Percentiles rank a stretch among this genome's conserved stretches.
Conservation (phyloP, 1,140 invertebrate genomes). For the Bombus sibiricus region DNA sequence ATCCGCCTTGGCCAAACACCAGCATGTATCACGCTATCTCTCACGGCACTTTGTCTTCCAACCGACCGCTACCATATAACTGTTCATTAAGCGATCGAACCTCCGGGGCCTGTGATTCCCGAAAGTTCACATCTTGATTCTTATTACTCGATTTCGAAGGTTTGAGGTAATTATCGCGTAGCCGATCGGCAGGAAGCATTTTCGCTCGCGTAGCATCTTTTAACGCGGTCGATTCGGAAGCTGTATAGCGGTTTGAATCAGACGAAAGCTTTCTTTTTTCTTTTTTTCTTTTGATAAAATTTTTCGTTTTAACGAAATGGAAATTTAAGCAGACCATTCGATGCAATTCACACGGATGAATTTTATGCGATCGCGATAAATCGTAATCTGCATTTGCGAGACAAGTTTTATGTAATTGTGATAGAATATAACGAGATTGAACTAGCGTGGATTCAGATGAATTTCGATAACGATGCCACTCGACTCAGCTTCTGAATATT, state of each 20-base stretch:
- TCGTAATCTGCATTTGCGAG: no score
- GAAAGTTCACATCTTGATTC: not conserved
- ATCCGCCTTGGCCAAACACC: constrained; percentile 7
- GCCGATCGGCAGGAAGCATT: not conserved
- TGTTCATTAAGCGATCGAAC: constrained; percentile 9
- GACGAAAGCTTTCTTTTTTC: not conserved
- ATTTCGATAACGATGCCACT: no score
- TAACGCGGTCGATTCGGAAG: not conserved
- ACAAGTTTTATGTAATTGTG: no score
- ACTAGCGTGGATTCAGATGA: no score
- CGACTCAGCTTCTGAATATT: no score
- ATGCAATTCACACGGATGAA: no score
- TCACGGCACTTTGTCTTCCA: constrained; percentile 50
- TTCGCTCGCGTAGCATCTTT: not conserved
- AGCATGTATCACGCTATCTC: constrained; percentile 17
- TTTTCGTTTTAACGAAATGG: no score
- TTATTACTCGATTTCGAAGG: not conserved
- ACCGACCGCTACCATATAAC: constrained; percentile 8
- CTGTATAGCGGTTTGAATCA: not conserved
- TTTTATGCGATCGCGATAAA: no score
- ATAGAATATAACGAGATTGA: no score
- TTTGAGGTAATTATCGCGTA: not conserved
- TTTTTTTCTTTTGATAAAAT: not conserved
- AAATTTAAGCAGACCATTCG: not conserved
- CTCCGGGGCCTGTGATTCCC: not conserved